phyloP scores from a whole-genome alignment of 1,140 invertebrate species.

The Asobara japonica region DNA sequence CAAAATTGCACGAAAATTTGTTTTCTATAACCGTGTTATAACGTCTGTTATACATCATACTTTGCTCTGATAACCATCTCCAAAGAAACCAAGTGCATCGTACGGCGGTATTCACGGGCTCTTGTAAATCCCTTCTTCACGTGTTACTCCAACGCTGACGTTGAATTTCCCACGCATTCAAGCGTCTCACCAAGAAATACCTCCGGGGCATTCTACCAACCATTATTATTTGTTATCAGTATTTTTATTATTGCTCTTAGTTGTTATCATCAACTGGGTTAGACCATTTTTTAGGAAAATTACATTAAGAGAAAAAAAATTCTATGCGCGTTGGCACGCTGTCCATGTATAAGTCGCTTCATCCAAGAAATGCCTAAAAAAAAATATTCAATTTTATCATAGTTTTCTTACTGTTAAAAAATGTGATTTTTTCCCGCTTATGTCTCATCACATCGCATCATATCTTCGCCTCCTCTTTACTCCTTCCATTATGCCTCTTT shows the following conservation, averaged over 20 bases:
- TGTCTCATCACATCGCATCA: neutral
- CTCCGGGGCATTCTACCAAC: neutral
- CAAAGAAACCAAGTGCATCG: neutral
- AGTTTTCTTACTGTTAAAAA: no score
- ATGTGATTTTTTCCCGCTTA: no score
- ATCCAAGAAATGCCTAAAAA: no score
- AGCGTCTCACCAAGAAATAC: neutral
- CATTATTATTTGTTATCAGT: no score
- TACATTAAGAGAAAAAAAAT: no score
- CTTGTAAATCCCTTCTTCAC: conserved; percentile 4
- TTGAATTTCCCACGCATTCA: conserved; percentile 11
- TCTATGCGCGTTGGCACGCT: no score
- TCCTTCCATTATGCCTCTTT: neutral
- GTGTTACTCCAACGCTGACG: conserved; percentile 4
- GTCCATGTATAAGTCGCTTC: no score
- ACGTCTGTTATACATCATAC: neutral
- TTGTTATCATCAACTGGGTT: no score
- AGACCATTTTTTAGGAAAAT: no score
- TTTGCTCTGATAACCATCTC: conserved; percentile 8
- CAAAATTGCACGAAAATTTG: conserved; percentile 11
- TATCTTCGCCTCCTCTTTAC: neutral
- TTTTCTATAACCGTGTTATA: conserved; percentile 1
- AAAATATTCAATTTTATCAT: no score
- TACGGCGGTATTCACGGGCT: neutral
- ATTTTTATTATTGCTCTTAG: no score